Base-by-base conservation (phyloP, 1,140 invertebrate genomes). In the Propsilocerus akamusi region DNA sequence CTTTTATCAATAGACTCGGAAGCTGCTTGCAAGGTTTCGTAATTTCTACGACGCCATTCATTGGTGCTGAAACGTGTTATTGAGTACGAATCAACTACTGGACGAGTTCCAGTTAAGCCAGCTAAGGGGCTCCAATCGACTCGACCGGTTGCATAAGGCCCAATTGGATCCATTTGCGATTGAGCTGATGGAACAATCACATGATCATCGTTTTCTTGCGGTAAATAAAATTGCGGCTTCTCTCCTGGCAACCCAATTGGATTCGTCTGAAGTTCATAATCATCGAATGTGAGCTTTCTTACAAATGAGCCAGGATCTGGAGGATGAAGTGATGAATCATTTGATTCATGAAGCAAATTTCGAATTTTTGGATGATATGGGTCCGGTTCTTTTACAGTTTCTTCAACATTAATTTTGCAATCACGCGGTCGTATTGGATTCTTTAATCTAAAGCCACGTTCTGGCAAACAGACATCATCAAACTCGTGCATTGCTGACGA, bases 1-100 rank as follows among this genome's bases (percentile, higher is more conserved):
- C 61, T 55, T 52, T 68, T 68, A 11, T 58, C 65, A 25, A 73
- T 62, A 3, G 62, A 53, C 46, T 64, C 66, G 17, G 59, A 63
- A 4, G 68, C 60, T 20, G 65, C 58, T 51, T 76, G 68, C 8
- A 81, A 63, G 4, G 77, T 69, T 24, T 72, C 59, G 54, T 74
- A 65, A 57, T 82, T 82, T 34, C 75, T 74, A 47, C 70, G 61
- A 26, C 77, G 66, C 81, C 81, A 83, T 64, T 84, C 78, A 0
- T 68, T 72, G 1, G 76, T 66, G 49, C 78, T 81, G 57, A 72
- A 81, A 51, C 74, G 68, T 10, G 80, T 80, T 17, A 83, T 71
- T 1, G 80, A 80, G 58, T 85, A 84, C 57, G 77, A 78, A 64
- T 83, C 79, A 1, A 79, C 79, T 0, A 75, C 70, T 0, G 81